Percentiles rank a stretch among this genome's conserved stretches.
phyloP scores from a whole-genome alignment of 2,797 vertebrate genomes.

The Manis javanica region DNA sequence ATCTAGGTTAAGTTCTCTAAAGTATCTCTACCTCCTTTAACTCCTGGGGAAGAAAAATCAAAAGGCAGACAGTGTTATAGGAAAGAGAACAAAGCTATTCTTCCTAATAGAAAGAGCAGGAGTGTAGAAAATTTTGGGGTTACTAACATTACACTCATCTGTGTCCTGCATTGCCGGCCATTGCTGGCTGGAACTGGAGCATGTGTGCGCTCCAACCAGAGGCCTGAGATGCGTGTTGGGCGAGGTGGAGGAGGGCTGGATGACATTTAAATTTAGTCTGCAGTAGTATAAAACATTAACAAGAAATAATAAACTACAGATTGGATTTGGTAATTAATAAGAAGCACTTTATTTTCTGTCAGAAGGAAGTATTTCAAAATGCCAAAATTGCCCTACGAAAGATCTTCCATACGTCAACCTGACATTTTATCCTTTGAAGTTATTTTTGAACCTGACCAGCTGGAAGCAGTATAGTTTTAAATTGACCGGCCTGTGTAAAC shows the following conservation, averaged over 20 bases:
- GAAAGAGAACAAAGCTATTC: background rate
- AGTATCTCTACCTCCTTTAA: background rate
- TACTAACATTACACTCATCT: background rate
- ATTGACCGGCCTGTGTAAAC: background rate
- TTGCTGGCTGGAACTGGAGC: background rate
- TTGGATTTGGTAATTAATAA: background rate
- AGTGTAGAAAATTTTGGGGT: background rate
- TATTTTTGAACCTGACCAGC: background rate
- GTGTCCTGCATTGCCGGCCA: background rate
- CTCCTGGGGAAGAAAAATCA: background rate
- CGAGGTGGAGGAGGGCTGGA: background rate
- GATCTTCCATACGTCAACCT: background rate
- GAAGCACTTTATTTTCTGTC: background rate
- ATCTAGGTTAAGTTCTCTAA: background rate
- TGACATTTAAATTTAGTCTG: background rate
- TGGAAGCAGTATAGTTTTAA: background rate
- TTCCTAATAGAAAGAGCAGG: background rate
- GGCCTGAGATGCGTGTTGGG: fast-evolving
- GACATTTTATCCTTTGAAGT: slow-evolving; percentile 5
- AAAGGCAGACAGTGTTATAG: background rate
- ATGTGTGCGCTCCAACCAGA: fast-evolving
- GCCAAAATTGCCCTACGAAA: background rate
- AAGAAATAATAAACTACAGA: background rate
- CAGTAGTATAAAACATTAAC: background rate
- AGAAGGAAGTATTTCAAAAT: background rate